These are phyloP conservation scores for Euura saliciscinereae DNA, from an alignment of 1,140 invertebrate genomes.

Conservation along the genomic window DNA sequence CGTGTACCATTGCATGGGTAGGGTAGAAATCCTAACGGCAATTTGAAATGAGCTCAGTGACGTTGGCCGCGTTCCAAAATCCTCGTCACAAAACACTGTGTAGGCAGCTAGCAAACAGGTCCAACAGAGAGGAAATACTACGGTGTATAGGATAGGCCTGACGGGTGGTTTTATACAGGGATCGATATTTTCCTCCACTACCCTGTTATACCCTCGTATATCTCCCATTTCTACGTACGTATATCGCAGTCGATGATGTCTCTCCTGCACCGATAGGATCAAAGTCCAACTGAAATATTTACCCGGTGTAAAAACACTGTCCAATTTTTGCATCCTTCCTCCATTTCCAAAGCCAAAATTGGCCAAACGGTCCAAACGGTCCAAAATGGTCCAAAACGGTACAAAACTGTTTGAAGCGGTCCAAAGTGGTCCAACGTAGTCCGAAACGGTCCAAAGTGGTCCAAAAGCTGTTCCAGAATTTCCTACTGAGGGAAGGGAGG, in stretches of 20 bases:
- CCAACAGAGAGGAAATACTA: slow-evolving; percentile 43
- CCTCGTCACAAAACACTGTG: slow-evolving; percentile 50
- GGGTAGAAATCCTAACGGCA: slow-evolving; percentile 30
- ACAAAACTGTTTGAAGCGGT: not conserved
- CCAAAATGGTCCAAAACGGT: no score
- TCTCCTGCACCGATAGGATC: no score
- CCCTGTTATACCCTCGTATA: slow-evolving; percentile 10
- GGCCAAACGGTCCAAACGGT: no score
- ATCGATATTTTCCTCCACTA: slow-evolving; percentile 40
- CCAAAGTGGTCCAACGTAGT: not conserved
- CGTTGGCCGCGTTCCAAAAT: slow-evolving; percentile 44
- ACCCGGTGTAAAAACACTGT: no score
- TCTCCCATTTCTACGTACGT: not conserved
- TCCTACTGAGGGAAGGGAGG: no score
- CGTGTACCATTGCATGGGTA: not conserved
- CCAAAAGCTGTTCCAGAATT: not conserved
- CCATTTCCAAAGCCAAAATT: no score
- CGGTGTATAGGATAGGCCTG: slow-evolving; percentile 32
- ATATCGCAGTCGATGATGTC: no score
- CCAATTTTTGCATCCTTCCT: no score
- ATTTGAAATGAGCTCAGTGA: slow-evolving; percentile 49
- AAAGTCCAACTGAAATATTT: no score
- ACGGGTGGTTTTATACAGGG: slow-evolving; percentile 39
- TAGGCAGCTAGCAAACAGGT: slow-evolving; percentile 46
- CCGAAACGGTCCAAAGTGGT: not conserved